Conservation (phyloP, 2,797 vertebrate genomes). For the Ctenopoma kingsleyae region DNA sequence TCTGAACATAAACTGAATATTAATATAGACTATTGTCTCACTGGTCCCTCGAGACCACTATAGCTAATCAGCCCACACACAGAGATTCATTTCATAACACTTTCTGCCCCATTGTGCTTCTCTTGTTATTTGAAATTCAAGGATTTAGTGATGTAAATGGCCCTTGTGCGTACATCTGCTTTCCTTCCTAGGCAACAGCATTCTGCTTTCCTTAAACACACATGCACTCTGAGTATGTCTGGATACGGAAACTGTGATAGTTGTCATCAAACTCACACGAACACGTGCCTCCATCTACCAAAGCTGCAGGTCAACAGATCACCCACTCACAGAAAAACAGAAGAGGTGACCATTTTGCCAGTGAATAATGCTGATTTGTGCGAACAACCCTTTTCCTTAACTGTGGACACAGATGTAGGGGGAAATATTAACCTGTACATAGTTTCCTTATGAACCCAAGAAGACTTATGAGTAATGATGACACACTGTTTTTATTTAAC, state of each 20-base stretch:
- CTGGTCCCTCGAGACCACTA: neutral
- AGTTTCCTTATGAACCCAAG: neutral
- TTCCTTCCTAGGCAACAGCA: neutral
- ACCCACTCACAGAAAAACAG: neutral
- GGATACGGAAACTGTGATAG: neutral
- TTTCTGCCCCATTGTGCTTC: neutral
- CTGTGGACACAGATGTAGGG: neutral
- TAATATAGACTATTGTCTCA: neutral
- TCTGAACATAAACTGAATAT: neutral
- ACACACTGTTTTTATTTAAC: conserved; percentile 9
- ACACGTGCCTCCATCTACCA: neutral
- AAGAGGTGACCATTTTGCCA: neutral
- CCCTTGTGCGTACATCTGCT: neutral
- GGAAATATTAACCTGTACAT: neutral
- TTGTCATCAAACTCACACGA: neutral
- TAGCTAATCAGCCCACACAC: conserved; percentile 4
- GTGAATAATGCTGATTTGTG: neutral
- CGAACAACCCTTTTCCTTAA: neutral
- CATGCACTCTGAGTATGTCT: neutral
- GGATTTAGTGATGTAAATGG: neutral
- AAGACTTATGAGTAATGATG: neutral
- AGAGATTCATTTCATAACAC: conserved; percentile 1
- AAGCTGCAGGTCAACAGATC: neutral
- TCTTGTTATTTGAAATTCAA: conserved; percentile 1
- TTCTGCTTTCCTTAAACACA: conserved; percentile 13